phyloP scores from a whole-genome alignment of 1,140 invertebrate species.

The Holcopasites calliopsidis region DNA sequence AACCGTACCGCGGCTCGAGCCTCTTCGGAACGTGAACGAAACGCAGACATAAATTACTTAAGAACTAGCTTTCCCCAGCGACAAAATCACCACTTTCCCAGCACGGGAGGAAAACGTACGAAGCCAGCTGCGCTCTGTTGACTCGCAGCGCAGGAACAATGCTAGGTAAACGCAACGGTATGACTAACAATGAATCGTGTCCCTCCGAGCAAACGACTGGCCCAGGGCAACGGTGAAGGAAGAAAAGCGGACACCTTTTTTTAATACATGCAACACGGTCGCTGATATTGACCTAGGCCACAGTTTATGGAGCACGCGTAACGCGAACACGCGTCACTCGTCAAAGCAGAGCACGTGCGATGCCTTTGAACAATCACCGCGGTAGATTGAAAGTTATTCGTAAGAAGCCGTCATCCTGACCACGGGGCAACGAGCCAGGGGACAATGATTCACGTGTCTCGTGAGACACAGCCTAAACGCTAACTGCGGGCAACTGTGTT shows the following conservation, averaged over 20 bases:
- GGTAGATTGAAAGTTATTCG: conserved; percentile 11
- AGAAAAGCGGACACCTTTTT: not conserved
- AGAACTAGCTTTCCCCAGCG: not conserved
- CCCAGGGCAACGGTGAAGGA: not conserved
- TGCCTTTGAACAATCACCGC: conserved; percentile 12
- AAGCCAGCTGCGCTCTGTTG: conserved; percentile 2
- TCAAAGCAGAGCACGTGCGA: conserved; percentile 17
- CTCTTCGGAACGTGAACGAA: not conserved
- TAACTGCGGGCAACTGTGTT: not conserved
- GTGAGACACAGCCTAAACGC: not conserved
- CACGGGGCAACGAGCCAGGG: conserved; percentile 26
- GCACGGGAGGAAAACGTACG: not conserved
- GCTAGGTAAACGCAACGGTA: not conserved
- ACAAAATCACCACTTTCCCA: not conserved
- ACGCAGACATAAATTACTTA: conserved; percentile 1
- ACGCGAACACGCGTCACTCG: not conserved
- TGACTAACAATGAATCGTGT: not conserved
- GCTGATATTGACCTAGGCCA: conserved; percentile 54
- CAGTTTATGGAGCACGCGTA: conserved; percentile 16
- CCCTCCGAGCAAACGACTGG: not conserved
- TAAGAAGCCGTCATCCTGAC: not conserved
- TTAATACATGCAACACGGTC: conserved; percentile 22
- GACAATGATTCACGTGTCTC: conserved; percentile 16
- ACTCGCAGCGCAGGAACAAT: conserved; percentile 46
- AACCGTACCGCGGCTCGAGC: not conserved